These are phyloP conservation scores for Trimorus sp. DNA, from an alignment of 2,888 invertebrate genomes.

Conservation along the genomic window DNA sequence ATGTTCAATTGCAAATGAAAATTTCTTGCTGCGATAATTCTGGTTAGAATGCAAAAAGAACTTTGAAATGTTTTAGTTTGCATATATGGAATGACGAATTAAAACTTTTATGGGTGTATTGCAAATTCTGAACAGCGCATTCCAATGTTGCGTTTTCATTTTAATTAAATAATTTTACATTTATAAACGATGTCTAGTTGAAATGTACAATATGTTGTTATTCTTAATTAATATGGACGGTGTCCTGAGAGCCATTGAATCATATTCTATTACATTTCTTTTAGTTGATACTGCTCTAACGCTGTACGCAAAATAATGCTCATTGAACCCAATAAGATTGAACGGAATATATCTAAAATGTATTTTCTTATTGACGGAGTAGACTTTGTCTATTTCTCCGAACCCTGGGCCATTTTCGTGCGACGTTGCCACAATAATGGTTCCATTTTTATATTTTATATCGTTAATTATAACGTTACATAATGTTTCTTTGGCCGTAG, in stretches of 20 bases:
- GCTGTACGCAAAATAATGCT: slow-evolving; percentile 22
- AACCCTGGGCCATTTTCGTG: slow-evolving; percentile 25
- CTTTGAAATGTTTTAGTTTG: too few species aligned
- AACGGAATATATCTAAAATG: slow-evolving; percentile 29
- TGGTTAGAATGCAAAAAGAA: too few species aligned
- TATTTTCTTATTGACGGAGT: slow-evolving; percentile 11
- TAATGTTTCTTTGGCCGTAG: neutral
- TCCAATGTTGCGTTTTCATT: too few species aligned
- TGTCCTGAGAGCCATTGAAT: slow-evolving; percentile 11
- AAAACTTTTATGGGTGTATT: too few species aligned
- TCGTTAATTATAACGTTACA: slow-evolving; percentile 35
- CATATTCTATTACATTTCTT: slow-evolving; percentile 9
- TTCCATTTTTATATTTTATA: slow-evolving; percentile 24
- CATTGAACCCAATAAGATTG: slow-evolving; percentile 20
- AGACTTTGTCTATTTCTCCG: slow-evolving; percentile 35
- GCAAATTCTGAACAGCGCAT: too few species aligned
- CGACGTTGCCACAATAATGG: slow-evolving; percentile 28
- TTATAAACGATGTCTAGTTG: slow-evolving; percentile 20
- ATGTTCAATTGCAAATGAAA: slow-evolving; percentile 10
- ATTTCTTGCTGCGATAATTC: too few species aligned
- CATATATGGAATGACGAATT: neutral
- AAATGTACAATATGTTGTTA: slow-evolving; percentile 16
- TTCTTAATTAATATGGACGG: slow-evolving; percentile 26
- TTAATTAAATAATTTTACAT: too few species aligned
- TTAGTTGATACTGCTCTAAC: neutral